phyloP scores from a whole-genome alignment of 2,888 invertebrate species.

The Athalia cordata region DNA sequence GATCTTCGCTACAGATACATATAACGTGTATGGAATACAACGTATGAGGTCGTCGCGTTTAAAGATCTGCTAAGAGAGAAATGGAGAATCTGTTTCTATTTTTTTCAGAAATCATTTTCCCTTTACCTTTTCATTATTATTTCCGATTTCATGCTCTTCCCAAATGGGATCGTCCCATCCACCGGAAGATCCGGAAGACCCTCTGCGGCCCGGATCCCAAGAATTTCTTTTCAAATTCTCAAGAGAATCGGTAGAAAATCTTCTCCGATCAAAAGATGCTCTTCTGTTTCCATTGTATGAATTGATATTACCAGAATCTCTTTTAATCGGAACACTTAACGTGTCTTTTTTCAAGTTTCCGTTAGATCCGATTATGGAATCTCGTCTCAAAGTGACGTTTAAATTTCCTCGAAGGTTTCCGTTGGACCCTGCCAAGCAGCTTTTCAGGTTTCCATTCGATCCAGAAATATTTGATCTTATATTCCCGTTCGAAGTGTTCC shows the following conservation, averaged over 20 bases:
- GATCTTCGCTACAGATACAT: no score
- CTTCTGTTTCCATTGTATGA: conserved; percentile 69
- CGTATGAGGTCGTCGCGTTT: background rate
- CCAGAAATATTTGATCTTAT: conserved; percentile 70
- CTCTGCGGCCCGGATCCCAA: conserved; percentile 82
- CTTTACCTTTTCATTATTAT: conserved; percentile 25
- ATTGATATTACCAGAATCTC: conserved; percentile 49
- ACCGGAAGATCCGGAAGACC: conserved; percentile 78
- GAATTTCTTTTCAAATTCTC: conserved; percentile 81
- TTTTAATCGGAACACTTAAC: conserved; percentile 50
- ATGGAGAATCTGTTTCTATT: background rate
- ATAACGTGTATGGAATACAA: no score
- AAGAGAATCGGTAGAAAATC: conserved; percentile 83
- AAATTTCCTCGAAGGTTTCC: conserved; percentile 65
- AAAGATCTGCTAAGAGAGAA: background rate
- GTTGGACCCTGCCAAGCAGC: conserved; percentile 64
- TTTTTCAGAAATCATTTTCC: background rate
- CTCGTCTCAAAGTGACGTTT: conserved; percentile 68
- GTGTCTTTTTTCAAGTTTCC: conserved; percentile 64
- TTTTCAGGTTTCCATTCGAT: conserved; percentile 62
- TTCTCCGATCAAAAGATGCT: conserved; percentile 73
- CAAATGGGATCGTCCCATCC: conserved; percentile 78
- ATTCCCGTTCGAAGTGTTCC: conserved; percentile 72
- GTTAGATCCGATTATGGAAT: conserved; percentile 60
- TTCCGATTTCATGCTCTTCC: conserved; percentile 73